Evolutionary conservation across 1,140 invertebrate species (phyloP), one percentile per base, ranked within the genome.

Genomic region (Drosophila tani): DNA sequence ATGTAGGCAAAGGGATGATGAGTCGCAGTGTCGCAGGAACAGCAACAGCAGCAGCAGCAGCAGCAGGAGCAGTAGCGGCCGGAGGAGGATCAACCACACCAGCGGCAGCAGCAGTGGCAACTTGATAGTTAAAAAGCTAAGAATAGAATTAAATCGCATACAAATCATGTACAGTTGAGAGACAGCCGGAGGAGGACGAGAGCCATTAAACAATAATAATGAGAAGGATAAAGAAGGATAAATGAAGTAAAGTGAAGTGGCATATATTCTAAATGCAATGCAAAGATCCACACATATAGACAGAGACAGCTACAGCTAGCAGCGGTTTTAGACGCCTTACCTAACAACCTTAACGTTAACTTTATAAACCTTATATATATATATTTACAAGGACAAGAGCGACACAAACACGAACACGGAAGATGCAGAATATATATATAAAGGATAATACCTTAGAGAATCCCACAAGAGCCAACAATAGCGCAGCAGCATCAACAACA

Each of bases 271-370:
- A 80, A 84, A 80, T 68, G 71, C 70, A 76, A 83, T 65, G 71
- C 81, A 83, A 35, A 12, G 14, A 9, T 35, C 32, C 58, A 79
- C 58, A 79, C 63, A 60, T 11, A 11, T 35, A 35, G 21, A 76
- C 35, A 81, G 46, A 79, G n/a, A n/a, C n/a, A n/a, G n/a, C n/a
- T n/a, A n/a, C 81, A 84, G 77, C 68, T 84, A 84, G 82, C 67
- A 85, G 82, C 78, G 82, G 79, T 81, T 78, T 83, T 84, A 87
- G 69, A 81, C 65, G 84, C 77, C 84, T 84, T 86, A 82, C 74
- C 47, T 86, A 82, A 68, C 47, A 69, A 80, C 53, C 38, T 24
- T 24, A 73, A 73, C 55, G 68, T 59, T 59, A 73, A 71, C 53
- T 60, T 71, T 21, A 73, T 59, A 46, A 35, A 70, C 45, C 53